Evolutionary conservation across 2,113 vertebrate genomes (phyloP), one percentile per base, ranked within the genome.

Genomic region (Atherinomorus stipes): DNA sequence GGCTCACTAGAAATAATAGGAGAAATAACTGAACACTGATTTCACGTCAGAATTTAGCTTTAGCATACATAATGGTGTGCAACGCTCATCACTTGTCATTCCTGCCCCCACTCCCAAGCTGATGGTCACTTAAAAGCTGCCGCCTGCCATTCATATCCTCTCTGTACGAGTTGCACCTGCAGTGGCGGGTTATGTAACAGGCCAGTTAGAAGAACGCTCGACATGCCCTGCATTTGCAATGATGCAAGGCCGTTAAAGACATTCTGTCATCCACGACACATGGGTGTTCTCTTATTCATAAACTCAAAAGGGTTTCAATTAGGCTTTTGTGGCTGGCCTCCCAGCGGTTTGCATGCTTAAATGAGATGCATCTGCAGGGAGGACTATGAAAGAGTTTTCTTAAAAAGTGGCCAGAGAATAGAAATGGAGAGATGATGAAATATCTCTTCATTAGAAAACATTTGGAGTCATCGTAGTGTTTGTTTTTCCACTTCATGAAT

Each of bases 71-170:
- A 8, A 45, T 18, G 26, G 52, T 64, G 45, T 60, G 47, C 76
- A 59, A 38, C 49, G 7, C 59, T 76, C 49, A 51, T 22, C 68
- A n/a, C 83, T 83, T 75, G 53, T 73, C 64, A 59, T 65, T 58
- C 47, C 4, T 22, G 18, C 68, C 76, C 62, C 63, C 60, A 26
- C 57, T 78, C 72, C 47, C 64, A 64, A 22, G 74, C 76, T 70
- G 82, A 82, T 79, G 90, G 85, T 82, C 88, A 86, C 80, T 86
- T 78, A 71, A 78, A 87, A 90, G 81, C 86, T 84, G 88, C 71
- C 16, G 56, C 69, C 86, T 85, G 85, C 77, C 80, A 86, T 87
- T 90, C 81, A 84, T 52, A 60, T 31, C 34, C 12, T n/a, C 65
- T 60, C 68, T 71, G 53, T 66, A 68, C 70, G 64, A 82, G 70